phyloP scores from a whole-genome alignment of 2,888 invertebrate species.

The Sialis lutaria region DNA sequence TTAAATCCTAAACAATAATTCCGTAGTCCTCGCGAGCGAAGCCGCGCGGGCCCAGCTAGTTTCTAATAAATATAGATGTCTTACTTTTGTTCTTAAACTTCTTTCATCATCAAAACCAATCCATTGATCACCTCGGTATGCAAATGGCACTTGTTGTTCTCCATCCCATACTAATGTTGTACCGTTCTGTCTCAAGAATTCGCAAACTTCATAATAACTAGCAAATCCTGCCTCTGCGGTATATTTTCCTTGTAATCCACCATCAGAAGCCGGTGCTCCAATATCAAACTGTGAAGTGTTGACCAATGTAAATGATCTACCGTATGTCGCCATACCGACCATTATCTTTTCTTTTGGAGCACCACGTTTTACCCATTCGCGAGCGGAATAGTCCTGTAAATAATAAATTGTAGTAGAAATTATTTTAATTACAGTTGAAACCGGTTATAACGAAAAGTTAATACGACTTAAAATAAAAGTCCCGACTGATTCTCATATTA shows the following conservation, averaged over 20 bases:
- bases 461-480: too few relatives aligned
- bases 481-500: too few relatives aligned
- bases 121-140: conserved; percentile 82
- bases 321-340: conserved; percentile 91
- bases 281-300: conserved; percentile 82
- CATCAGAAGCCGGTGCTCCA: conserved; percentile 78
- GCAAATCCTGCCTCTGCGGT: conserved; percentile 89
- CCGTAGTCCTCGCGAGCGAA: too few relatives aligned
- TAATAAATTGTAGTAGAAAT: too few relatives aligned
- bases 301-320: conserved; percentile 75
- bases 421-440: too few relatives aligned
- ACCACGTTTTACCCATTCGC: conserved; percentile 86
- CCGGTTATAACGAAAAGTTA: too few relatives aligned
- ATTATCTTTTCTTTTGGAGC: conserved; percentile 86
- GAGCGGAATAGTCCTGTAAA: conserved; percentile 67
- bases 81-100: conserved; percentile 77
- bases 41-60: too few relatives aligned
- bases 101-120: conserved; percentile 90
- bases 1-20: too few relatives aligned
- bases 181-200: conserved; percentile 75
- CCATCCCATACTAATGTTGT: conserved; percentile 92
- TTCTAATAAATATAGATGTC: conserved; percentile 1
- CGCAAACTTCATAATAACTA: conserved; percentile 90
- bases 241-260: conserved; percentile 71
- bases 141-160: conserved; percentile 90